Evolutionary conservation across 2,888 invertebrate species (phyloP).

Genomic region (Agrilus biguttatus): DNA sequence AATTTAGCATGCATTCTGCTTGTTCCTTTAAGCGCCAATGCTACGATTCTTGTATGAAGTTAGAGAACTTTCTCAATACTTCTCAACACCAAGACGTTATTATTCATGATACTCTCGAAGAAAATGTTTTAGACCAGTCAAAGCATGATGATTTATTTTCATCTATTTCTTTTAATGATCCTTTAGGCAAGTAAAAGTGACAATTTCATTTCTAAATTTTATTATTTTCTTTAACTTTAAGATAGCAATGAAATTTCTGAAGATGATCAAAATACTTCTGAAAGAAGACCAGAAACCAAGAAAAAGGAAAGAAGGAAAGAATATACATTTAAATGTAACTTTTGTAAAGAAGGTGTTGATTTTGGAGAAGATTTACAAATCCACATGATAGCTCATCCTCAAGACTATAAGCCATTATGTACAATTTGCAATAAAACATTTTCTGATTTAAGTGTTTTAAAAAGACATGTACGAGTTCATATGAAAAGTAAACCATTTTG

Average conservation of each 20-base stretch:
- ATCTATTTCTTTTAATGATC: no score
- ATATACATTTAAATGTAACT: conserved; percentile 13
- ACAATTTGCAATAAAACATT: conserved; percentile 21
- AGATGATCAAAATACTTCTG: background rate
- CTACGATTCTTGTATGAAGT: conserved; percentile 16
- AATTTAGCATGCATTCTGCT: conserved; percentile 14
- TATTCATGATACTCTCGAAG: background rate
- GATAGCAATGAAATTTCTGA: conserved; percentile 3
- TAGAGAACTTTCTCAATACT: conserved; percentile 10
- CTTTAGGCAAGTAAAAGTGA: no score
- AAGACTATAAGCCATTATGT: conserved; percentile 16
- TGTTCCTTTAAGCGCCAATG: conserved; percentile 20
- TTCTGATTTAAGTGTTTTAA: conserved; percentile 19
- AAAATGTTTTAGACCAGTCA: background rate
- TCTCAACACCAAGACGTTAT: no score
- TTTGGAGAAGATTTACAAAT: conserved; percentile 18
- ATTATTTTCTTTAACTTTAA: no score
- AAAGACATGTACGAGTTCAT: conserved; percentile 21
- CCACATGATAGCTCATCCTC: conserved; percentile 20
- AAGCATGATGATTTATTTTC: no score
- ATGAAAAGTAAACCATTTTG: conserved; percentile 21
- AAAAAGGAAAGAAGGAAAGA: conserved; percentile 6
- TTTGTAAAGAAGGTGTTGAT: conserved; percentile 18
- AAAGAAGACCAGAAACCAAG: conserved; percentile 3
- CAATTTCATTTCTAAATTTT: no score